Conservation (phyloP, 2,797 vertebrate genomes). For the Petrocephalus sullivani region DNA sequence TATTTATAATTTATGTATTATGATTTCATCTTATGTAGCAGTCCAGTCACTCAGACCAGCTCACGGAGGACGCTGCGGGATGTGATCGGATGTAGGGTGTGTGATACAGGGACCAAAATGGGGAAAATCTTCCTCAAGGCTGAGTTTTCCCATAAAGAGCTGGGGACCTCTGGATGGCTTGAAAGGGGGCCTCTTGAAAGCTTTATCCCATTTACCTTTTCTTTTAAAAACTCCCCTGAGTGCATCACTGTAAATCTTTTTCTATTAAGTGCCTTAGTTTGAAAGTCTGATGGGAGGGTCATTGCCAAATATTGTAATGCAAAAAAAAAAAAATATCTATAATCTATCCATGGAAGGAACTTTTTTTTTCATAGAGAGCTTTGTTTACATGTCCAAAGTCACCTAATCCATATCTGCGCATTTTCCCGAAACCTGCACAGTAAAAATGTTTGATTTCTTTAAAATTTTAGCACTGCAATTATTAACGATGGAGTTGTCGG, state of each 20-base stretch:
- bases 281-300: not conserved
- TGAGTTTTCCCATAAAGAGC: not conserved
- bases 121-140: not conserved
- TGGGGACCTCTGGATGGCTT: not conserved
- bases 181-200: not conserved
- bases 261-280: constrained; percentile 15
- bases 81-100: not conserved
- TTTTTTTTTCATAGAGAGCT: not conserved
- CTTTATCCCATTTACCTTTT: not conserved
- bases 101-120: not conserved
- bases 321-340: not conserved
- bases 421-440: not conserved
- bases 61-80: not conserved
- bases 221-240: constrained; percentile 24
- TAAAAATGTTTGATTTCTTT: not conserved
- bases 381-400: not conserved
- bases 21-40: not conserved
- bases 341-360: not conserved
- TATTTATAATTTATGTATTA: not conserved
- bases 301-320: constrained; percentile 37
- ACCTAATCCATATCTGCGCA: not conserved
- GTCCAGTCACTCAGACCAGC: not conserved
- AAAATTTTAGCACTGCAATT: constrained; percentile 38
- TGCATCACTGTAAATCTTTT: constrained; percentile 9
- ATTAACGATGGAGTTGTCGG: constrained; percentile 6